These are phyloP conservation scores for Leucophenga maculata DNA, from an alignment of 2,888 invertebrate species.

Conservation along the genomic window DNA sequence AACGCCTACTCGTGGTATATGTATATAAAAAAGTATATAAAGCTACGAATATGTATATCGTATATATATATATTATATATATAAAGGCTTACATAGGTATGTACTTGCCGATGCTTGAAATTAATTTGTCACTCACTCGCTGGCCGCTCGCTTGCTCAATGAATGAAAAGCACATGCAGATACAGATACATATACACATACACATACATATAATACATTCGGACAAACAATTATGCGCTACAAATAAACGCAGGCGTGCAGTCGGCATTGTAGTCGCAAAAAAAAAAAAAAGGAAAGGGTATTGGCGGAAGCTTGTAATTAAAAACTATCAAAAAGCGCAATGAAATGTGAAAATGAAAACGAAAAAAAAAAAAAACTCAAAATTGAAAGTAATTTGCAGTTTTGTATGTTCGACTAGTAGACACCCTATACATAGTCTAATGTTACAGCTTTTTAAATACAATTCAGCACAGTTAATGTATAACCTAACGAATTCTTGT, in stretches of 20 bases:
- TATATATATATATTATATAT: too few relatives aligned
- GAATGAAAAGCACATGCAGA: neutral
- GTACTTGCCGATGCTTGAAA: constrained; percentile 45
- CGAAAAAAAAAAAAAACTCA: neutral
- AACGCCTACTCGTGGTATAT: neutral
- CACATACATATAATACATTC: constrained; percentile 5
- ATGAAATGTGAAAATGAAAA: neutral
- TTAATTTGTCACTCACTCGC: constrained; percentile 54
- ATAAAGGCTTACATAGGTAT: neutral
- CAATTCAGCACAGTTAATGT: too few relatives aligned
- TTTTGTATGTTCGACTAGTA: neutral
- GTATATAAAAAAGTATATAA: neutral
- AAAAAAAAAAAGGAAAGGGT: neutral
- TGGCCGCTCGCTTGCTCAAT: neutral
- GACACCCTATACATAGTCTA: too few relatives aligned
- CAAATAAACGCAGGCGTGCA: neutral
- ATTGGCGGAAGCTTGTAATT: constrained; percentile 13
- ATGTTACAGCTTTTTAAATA: too few relatives aligned
- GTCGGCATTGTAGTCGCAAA: neutral
- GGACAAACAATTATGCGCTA: neutral
- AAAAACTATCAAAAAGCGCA: constrained; percentile 11
- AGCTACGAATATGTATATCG: too few relatives aligned
- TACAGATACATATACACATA: neutral
- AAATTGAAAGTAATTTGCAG: too few relatives aligned
- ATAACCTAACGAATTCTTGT: too few relatives aligned